phyloP scores from a whole-genome alignment of 2,797 vertebrate genomes.

The Pelobates cultripes region DNA sequence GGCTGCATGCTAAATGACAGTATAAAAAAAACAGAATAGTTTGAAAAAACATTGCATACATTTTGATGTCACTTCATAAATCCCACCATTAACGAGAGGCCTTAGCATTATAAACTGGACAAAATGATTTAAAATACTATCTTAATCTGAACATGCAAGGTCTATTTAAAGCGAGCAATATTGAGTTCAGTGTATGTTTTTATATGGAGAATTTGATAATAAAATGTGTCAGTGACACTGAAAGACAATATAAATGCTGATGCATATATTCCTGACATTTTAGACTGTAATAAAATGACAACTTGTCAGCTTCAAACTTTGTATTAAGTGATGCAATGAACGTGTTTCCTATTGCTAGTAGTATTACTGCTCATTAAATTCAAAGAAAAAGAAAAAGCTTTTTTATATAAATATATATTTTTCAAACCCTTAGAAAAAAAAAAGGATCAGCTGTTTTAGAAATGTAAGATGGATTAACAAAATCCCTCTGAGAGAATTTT shows the following conservation, averaged over 20 bases:
- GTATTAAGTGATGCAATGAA: not conserved
- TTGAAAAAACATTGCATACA: too few relatives aligned
- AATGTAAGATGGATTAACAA: slow-evolving; percentile 79
- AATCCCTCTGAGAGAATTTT: slow-evolving; percentile 74
- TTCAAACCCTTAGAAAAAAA: slow-evolving; percentile 58
- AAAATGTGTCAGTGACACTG: too few relatives aligned
- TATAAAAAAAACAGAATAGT: too few relatives aligned
- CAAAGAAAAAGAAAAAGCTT: not conserved
- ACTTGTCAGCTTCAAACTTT: not conserved
- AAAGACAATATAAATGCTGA: not conserved
- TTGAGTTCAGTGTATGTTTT: too few relatives aligned
- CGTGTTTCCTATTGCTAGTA: not conserved
- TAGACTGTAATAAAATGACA: slow-evolving; percentile 1
- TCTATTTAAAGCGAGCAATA: too few relatives aligned
- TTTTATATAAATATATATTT: not conserved
- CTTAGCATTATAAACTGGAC: too few relatives aligned
- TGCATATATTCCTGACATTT: slow-evolving; percentile 7
- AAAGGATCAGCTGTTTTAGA: slow-evolving; percentile 71
- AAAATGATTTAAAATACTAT: too few relatives aligned
- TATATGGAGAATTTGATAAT: too few relatives aligned
- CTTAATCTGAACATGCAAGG: too few relatives aligned
- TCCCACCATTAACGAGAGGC: too few relatives aligned
- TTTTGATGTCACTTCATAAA: too few relatives aligned
- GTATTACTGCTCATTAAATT: not conserved
- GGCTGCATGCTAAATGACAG: too few relatives aligned